Conservation (phyloP, 2,888 invertebrate genomes). For the Hybos culiciformis region DNA sequence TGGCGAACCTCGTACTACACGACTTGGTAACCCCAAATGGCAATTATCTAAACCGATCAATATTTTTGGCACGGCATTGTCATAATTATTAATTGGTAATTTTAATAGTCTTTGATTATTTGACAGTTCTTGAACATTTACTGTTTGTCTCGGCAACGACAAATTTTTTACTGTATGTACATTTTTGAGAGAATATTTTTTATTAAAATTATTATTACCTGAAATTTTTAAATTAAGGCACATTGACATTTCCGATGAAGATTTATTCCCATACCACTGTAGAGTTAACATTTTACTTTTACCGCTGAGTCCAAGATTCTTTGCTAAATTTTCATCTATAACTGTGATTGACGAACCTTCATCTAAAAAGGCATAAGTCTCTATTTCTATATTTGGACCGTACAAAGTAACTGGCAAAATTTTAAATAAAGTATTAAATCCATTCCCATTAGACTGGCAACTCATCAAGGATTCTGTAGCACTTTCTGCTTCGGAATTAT, state of each 20-base stretch:
- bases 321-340: slow-evolving; percentile 9
- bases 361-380: slow-evolving; percentile 9
- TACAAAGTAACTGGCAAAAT: slow-evolving; percentile 9
- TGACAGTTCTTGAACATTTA: slow-evolving; percentile 1
- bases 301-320: slow-evolving; percentile 11
- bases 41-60: slow-evolving; percentile 6
- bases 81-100: slow-evolving; percentile 6
- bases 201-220: slow-evolving; percentile 4
- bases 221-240: slow-evolving; percentile 11
- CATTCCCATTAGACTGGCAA: background rate
- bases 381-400: slow-evolving; percentile 2
- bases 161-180: slow-evolving; percentile 11
- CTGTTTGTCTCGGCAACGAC: slow-evolving; percentile 6
- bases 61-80: background rate
- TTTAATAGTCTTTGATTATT: slow-evolving; percentile 1
- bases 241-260: slow-evolving; percentile 8
- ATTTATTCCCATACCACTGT: slow-evolving; percentile 13
- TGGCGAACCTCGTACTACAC: background rate
- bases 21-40: background rate
- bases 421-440: slow-evolving; percentile 6
- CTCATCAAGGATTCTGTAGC: too few relatives aligned
- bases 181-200: slow-evolving; percentile 9
- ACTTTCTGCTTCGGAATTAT: slow-evolving; percentile 5
- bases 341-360: slow-evolving; percentile 13
- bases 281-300: slow-evolving; percentile 10